These are phyloP conservation scores for Mesocricetus auratus DNA, from an alignment of 2,113 vertebrate genomes.

Conservation along the genomic window DNA sequence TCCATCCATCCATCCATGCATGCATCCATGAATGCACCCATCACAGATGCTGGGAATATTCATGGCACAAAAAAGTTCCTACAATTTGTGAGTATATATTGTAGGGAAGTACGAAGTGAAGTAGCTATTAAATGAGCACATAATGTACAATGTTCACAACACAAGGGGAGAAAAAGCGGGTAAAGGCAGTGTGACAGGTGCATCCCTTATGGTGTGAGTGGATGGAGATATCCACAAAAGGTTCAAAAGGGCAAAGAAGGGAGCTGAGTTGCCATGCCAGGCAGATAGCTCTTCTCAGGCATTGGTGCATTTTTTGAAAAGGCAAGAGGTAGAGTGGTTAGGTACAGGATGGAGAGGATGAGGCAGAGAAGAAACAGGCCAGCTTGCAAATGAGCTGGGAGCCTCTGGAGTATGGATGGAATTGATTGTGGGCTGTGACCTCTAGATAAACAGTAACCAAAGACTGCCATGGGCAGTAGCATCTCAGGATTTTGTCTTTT, in stretches of 20 bases:
- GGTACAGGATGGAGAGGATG: background rate
- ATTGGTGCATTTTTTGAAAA: background rate
- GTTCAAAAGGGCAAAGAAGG: background rate
- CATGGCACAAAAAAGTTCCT: background rate
- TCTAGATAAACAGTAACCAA: fast-evolving
- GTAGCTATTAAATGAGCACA: fast-evolving
- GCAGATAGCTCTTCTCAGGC: background rate
- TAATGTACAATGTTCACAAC: too few relatives aligned
- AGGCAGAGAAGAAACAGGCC: background rate
- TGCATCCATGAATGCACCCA: background rate
- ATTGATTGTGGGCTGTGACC: background rate
- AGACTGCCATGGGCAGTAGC: background rate
- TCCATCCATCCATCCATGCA: background rate
- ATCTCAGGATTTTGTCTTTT: background rate
- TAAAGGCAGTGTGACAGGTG: background rate
- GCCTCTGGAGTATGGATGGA: background rate
- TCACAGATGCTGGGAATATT: background rate
- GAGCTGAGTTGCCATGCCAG: background rate
- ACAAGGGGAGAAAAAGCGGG: background rate
- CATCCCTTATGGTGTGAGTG: background rate
- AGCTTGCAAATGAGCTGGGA: background rate
- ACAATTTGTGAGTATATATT: background rate
- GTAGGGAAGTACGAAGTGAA: background rate
- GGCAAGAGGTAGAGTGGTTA: background rate
- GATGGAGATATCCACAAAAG: background rate